Conservation (phyloP, 2,888 invertebrate species). For the Steinernema carpocapsae region DNA sequence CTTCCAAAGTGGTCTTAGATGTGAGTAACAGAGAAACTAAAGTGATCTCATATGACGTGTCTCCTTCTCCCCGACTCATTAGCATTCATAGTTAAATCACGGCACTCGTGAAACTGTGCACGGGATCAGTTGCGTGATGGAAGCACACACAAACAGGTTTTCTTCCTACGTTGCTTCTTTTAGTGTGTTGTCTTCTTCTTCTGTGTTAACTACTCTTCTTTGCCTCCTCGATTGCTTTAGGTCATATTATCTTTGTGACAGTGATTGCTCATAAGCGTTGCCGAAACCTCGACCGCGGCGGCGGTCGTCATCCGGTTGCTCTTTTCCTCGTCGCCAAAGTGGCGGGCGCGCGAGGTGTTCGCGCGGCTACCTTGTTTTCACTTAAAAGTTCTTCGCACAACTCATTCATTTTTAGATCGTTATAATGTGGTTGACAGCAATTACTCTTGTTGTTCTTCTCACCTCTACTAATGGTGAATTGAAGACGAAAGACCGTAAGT, state of each 20-base stretch:
- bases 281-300: background rate
- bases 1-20: too few relatives aligned
- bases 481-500: slow-evolving; percentile 1
- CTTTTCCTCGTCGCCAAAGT: too few relatives aligned
- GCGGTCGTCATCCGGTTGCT: too few relatives aligned
- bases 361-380: background rate
- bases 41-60: too few relatives aligned
- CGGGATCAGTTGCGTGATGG: slow-evolving; percentile 5
- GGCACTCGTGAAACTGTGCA: background rate
- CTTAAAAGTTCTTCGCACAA: background rate
- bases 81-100: background rate
- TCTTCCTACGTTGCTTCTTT: background rate
- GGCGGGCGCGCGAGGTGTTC: background rate
- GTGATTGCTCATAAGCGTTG: slow-evolving; percentile 3
- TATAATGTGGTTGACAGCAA: background rate
- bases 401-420: slow-evolving; percentile 13
- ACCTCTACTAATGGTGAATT: background rate
- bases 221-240: slow-evolving; percentile 32
- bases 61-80: background rate
- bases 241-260: slow-evolving; percentile 25
- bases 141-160: slow-evolving; percentile 31
- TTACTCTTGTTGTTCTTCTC: background rate
- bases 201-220: slow-evolving; percentile 25
- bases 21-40: too few relatives aligned
- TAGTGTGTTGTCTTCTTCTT: slow-evolving; percentile 3